Conservation (phyloP, 2,113 vertebrate species). For the Martes martes region DNA sequence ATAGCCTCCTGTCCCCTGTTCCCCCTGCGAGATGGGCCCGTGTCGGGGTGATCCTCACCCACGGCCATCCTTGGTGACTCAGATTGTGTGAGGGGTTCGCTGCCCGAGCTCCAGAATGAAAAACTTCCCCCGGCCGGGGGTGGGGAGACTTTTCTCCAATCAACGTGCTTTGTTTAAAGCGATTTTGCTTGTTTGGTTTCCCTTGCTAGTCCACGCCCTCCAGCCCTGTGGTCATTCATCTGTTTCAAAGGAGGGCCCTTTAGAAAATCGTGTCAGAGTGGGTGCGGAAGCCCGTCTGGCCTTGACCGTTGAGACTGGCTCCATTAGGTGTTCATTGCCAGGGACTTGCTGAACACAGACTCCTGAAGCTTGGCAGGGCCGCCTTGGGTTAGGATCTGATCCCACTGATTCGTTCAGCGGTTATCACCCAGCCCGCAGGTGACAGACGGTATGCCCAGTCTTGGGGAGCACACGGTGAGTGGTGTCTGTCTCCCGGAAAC, state of each 20-base stretch:
- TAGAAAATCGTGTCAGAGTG: not conserved
- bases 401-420: not conserved
- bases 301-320: not conserved
- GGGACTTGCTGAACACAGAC: not conserved
- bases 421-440: not conserved
- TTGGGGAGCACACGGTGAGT: not conserved
- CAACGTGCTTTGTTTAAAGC: not conserved
- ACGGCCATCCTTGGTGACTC: not conserved
- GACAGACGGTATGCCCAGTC: not conserved
- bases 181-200: not conserved
- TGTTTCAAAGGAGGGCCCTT: not conserved
- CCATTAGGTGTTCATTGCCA: not conserved
- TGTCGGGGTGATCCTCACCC: not conserved
- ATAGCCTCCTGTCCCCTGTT: rapidly evolving
- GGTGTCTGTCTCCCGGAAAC: too few relatives aligned
- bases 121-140: not conserved
- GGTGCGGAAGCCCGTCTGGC: not conserved
- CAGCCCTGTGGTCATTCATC: not conserved
- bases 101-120: not conserved
- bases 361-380: not conserved
- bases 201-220: not conserved
- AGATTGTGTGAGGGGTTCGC: too few relatives aligned
- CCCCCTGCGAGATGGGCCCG: not conserved
- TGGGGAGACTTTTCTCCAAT: not conserved
- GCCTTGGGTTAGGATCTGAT: not conserved